These are phyloP conservation scores for Amphiura filiformis DNA, from an alignment of 35 echinoderm and acorn worm genomes.

Conservation along the genomic window DNA sequence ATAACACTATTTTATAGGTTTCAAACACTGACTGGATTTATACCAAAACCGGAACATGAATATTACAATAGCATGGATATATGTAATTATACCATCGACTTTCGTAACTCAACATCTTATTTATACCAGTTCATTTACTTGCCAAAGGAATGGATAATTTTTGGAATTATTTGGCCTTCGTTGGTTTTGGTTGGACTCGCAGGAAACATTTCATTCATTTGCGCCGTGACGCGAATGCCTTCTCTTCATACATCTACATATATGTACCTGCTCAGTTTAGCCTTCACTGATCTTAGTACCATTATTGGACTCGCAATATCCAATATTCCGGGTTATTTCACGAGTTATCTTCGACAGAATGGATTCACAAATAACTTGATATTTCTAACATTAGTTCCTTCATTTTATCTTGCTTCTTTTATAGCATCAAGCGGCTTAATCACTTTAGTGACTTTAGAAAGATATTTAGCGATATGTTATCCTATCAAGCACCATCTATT, in stretches of 20 bases:
- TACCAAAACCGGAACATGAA: too few species aligned
- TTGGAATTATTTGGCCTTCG: not conserved
- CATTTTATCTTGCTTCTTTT: not conserved
- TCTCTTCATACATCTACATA: not conserved
- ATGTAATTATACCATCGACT: too few species aligned
- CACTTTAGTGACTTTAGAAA: not conserved
- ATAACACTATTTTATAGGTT: too few species aligned
- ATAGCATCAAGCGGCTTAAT: not conserved
- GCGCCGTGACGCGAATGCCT: not conserved
- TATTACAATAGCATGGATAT: too few species aligned
- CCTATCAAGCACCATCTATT: not conserved
- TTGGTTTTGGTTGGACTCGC: not conserved
- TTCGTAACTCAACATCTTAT: not conserved
- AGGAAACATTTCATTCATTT: not conserved
- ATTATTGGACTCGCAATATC: not conserved
- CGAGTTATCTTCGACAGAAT: not conserved
- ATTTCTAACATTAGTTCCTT: not conserved
- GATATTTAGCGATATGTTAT: too few species aligned
- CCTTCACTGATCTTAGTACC: not conserved
- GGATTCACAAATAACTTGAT: too few species aligned
- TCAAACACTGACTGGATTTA: too few species aligned
- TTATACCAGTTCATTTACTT: not conserved
- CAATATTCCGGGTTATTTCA: not conserved
- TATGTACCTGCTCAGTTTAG: not conserved
- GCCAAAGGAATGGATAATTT: not conserved